Evolutionary conservation across 2,113 vertebrate genomes (phyloP).

Genomic region (Cercocebus atys): DNA sequence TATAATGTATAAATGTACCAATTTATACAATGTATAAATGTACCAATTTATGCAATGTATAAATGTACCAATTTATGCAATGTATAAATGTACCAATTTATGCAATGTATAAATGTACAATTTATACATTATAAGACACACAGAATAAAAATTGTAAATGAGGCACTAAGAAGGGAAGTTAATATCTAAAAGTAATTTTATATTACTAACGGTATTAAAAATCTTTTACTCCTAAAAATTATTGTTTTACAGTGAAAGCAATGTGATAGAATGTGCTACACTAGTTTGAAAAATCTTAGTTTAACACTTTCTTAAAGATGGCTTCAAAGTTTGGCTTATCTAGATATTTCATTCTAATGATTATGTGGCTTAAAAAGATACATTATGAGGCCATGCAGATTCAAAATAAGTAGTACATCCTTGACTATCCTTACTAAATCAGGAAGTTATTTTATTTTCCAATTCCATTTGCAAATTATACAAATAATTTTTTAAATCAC

Average conservation of each 20-base stretch:
- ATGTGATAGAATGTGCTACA: background rate
- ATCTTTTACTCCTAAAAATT: background rate
- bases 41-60: background rate
- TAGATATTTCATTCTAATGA: background rate
- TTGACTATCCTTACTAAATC: background rate
- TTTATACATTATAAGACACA: background rate
- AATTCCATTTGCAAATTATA: slow-evolving; percentile 3
- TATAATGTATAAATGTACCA: background rate
- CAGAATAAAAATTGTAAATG: background rate
- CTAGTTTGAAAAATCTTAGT: slow-evolving; percentile 30
- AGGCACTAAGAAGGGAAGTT: background rate
- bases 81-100: background rate
- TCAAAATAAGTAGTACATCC: background rate
- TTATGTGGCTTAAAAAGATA: background rate
- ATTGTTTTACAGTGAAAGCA: slow-evolving; percentile 26
- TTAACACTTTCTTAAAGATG: background rate
- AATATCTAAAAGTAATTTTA: background rate
- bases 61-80: too few species aligned
- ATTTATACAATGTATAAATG: background rate
- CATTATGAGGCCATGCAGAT: background rate
- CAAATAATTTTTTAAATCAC: background rate
- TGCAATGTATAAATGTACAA: too few species aligned
- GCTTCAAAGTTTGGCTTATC: background rate
- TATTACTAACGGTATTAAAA: background rate
- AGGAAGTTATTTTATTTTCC: background rate